A percentile compares a stretch with the other conserved stretches of the same genome.
phyloP scores from a whole-genome alignment of 2,797 vertebrate genomes.

The Tadarida brasiliensis region DNA sequence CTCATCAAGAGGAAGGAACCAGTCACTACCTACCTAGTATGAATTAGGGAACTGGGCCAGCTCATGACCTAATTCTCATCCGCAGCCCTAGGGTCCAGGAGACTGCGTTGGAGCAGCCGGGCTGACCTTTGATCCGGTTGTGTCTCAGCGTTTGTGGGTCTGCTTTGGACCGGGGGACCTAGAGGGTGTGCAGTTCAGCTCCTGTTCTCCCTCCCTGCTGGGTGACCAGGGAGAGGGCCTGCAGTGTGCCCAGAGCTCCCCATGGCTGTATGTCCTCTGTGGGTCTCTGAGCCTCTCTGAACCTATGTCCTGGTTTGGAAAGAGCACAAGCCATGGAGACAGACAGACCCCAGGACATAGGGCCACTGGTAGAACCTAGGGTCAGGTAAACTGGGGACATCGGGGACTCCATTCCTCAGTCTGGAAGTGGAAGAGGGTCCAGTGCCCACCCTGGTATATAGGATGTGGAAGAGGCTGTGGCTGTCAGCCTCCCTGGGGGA shows the following conservation, averaged over 20 bases:
- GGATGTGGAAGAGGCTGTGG: neutral
- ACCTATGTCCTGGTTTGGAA: neutral
- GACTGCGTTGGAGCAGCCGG: neutral
- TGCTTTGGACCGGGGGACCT: neutral
- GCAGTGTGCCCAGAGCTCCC: neutral
- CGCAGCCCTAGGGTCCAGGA: neutral
- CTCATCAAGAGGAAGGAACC: neutral
- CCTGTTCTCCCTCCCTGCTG: neutral
- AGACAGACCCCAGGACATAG: neutral
- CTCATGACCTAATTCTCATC: neutral
- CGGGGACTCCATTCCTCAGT: neutral
- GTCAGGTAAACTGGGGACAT: neutral
- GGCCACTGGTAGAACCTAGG: neutral
- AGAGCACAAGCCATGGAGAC: neutral
- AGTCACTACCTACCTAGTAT: neutral
- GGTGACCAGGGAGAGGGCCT: too few species aligned
- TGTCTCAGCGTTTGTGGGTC: neutral
- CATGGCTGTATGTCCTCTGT: neutral
- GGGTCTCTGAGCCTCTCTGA: neutral
- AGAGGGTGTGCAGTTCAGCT: neutral
- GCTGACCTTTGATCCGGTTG: too few species aligned
- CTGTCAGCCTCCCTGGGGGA: neutral
- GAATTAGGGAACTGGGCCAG: neutral
- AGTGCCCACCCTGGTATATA: accelerated
- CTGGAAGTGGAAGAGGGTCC: neutral